A percentile compares a stretch with the other conserved stretches of the same genome.
These are phyloP conservation scores for Epizoanthus stellaris DNA, from an alignment of 92 coral and sea anemone genomes.

Conservation along the genomic window DNA sequence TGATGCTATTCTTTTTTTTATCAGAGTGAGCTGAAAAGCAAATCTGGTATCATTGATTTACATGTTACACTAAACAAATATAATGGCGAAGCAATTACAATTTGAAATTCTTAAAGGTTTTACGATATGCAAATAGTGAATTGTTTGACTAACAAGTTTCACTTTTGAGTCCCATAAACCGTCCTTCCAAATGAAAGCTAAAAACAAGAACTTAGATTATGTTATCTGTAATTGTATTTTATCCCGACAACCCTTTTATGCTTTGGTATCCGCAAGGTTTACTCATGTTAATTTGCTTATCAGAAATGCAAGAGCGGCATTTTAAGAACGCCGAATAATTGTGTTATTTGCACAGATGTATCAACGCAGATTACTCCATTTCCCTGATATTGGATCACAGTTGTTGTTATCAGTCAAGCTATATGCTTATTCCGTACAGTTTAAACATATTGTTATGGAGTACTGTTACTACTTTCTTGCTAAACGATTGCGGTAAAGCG, in stretches of 20 bases:
- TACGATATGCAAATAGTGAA: slow-evolving; percentile 26
- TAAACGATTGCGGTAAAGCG: not conserved
- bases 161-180: not conserved
- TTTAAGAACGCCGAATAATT: no score
- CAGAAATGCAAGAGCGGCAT: no score
- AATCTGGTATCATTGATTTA: not conserved
- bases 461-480: not conserved
- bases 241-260: not conserved
- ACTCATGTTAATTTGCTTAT: no score
- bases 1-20: not conserved
- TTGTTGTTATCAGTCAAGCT: no score
- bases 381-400: no score
- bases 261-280: not conserved
- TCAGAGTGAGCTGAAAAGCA: not conserved
- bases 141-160: slow-evolving; percentile 3
- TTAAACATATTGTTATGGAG: no score
- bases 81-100: slow-evolving; percentile 8
- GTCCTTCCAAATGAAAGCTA: not conserved
- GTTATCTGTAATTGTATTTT: not conserved
- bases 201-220: not conserved
- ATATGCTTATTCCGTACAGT: no score
- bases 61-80: slow-evolving; percentile 9
- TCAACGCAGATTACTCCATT: no score
- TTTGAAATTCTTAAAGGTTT: slow-evolving; percentile 18
- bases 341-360: no score